A percentile compares a stretch with the other conserved stretches of the same genome.
Evolutionary conservation across 2,797 vertebrate species (phyloP).

Genomic region (Aulostomus chinensis): DNA sequence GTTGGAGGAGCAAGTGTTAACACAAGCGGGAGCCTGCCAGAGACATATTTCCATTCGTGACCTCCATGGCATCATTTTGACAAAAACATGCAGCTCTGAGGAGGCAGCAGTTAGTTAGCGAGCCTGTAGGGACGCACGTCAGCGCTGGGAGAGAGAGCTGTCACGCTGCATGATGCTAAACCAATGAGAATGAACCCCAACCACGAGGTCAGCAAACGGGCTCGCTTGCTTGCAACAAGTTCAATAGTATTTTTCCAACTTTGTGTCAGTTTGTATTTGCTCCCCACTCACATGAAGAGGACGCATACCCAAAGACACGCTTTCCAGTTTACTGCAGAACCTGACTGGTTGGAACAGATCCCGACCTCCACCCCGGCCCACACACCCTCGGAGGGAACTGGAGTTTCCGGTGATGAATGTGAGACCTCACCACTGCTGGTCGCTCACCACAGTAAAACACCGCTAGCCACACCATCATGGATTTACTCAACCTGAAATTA

Average conservation of each 20-base stretch:
- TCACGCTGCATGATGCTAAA: constrained; percentile 5
- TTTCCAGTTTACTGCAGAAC: too few relatives aligned
- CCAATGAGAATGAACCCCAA: not conserved
- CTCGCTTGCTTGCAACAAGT: too few relatives aligned
- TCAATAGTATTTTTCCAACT: not conserved
- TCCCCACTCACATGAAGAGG: not conserved
- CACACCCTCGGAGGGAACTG: too few relatives aligned
- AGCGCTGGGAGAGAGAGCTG: not conserved
- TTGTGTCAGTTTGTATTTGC: not conserved
- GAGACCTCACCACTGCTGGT: too few relatives aligned
- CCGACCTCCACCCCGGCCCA: too few relatives aligned
- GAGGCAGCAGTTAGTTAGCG: not conserved
- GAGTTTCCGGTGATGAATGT: too few relatives aligned
- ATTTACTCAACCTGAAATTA: too few relatives aligned
- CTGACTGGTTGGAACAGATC: too few relatives aligned
- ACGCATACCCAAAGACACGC: too few relatives aligned
- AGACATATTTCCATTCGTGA: constrained; percentile 7
- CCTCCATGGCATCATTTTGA: constrained; percentile 3
- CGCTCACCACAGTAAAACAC: too few relatives aligned
- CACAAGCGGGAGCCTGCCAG: not conserved
- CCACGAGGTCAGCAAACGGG: not conserved
- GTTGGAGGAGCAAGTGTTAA: not conserved
- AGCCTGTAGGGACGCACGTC: not conserved
- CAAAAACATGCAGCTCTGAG: not conserved
- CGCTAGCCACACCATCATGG: too few relatives aligned